Evolutionary conservation across 2,888 invertebrate species (phyloP).

Genomic region (Vesta saturnalis): DNA sequence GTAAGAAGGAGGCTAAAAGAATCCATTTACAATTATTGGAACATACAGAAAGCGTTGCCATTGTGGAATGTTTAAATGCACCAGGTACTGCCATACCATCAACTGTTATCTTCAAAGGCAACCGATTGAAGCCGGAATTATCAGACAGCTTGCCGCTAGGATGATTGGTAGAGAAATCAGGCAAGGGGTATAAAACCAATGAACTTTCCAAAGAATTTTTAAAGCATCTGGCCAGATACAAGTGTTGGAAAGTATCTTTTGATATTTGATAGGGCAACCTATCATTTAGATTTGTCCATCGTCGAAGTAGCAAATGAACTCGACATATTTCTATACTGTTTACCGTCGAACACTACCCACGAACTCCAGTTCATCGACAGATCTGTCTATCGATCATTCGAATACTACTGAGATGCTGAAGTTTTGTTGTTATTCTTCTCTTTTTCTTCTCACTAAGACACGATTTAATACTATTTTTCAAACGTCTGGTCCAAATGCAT

Average conservation of each 20-base stretch:
- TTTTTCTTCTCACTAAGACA: too few relatives aligned
- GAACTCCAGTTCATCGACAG: too few relatives aligned
- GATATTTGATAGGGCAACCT: too few relatives aligned
- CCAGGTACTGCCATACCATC: constrained; percentile 49
- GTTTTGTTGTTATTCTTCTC: too few relatives aligned
- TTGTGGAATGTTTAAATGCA: too few relatives aligned
- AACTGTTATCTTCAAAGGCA: constrained; percentile 50
- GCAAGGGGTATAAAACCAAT: constrained; percentile 44
- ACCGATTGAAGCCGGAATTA: constrained; percentile 45
- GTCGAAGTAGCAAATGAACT: too few relatives aligned
- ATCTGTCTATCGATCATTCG: too few relatives aligned
- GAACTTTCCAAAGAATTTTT: neutral
- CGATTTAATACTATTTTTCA: neutral
- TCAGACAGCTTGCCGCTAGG: constrained; percentile 46
- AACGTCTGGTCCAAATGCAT: constrained; percentile 4
- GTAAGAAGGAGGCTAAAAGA: neutral
- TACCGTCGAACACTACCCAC: neutral
- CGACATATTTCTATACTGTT: too few relatives aligned
- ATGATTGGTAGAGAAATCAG: constrained; percentile 42
- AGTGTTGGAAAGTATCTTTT: neutral
- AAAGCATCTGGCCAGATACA: neutral
- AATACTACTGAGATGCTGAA: too few relatives aligned
- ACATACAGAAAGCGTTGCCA: too few relatives aligned
- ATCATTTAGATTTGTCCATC: too few relatives aligned
- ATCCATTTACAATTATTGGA: constrained; percentile 24